A percentile compares a stretch with the other conserved stretches of the same genome.
Evolutionary conservation across 2,888 invertebrate genomes (phyloP).

Genomic region (Orthonevra nobilis): DNA sequence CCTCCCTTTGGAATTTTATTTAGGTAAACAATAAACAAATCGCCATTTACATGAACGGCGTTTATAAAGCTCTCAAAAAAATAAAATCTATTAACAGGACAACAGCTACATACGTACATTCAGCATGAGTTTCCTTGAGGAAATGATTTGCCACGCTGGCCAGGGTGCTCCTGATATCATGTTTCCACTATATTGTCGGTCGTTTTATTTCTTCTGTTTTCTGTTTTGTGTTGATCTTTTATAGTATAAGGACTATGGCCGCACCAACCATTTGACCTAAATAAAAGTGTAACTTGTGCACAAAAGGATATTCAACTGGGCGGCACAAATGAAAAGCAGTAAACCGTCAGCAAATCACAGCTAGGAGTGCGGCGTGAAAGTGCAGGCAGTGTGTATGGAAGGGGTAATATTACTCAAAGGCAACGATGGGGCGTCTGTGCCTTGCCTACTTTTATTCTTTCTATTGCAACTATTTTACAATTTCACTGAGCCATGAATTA

Average conservation of each 20-base stretch:
- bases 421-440: too few relatives aligned
- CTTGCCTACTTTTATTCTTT: slow-evolving; percentile 34
- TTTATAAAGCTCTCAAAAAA: slow-evolving; percentile 8
- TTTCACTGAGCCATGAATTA: slow-evolving; percentile 39
- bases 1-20: slow-evolving; percentile 8
- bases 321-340: slow-evolving; percentile 32
- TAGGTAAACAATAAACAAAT: slow-evolving; percentile 20
- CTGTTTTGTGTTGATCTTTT: background rate
- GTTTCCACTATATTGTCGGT: background rate
- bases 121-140: slow-evolving; percentile 10
- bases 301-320: slow-evolving; percentile 17
- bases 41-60: slow-evolving; percentile 8
- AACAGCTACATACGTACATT: slow-evolving; percentile 7
- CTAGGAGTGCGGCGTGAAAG: too few relatives aligned
- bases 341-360: slow-evolving; percentile 43
- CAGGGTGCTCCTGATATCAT: background rate
- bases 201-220: too few relatives aligned
- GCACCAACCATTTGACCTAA: slow-evolving; percentile 11
- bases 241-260: background rate
- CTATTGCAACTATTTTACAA: slow-evolving; percentile 29
- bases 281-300: slow-evolving; percentile 11
- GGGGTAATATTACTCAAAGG: too few relatives aligned
- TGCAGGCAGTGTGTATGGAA: too few relatives aligned
- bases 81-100: slow-evolving; percentile 12
- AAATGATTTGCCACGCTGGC: slow-evolving; percentile 5